phyloP scores from a whole-genome alignment of 2,797 vertebrate species.

The Harpagifer antarcticus region DNA sequence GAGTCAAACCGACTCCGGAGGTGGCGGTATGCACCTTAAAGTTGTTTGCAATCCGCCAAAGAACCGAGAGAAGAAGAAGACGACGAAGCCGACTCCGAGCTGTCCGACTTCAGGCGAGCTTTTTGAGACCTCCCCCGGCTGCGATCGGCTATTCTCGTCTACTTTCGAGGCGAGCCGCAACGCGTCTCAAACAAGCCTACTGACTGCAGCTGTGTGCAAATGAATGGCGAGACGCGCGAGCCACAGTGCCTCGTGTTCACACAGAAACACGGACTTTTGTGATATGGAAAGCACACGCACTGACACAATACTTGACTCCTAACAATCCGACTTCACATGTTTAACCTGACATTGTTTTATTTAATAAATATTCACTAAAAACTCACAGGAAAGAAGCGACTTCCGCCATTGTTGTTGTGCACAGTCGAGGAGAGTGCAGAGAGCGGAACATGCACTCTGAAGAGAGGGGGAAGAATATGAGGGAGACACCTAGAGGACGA shows the following conservation, averaged over 20 bases:
- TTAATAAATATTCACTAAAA: conserved; percentile 1
- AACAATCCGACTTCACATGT: neutral
- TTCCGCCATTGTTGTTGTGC: conserved; percentile 23
- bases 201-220: neutral
- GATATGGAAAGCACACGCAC: neutral
- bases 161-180: no score
- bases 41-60: no score
- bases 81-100: no score
- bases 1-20: no score
- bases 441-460: neutral
- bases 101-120: no score
- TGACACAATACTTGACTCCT: fast-evolving
- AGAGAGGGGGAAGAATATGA: neutral
- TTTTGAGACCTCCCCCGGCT: no score
- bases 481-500: conserved; percentile 69
- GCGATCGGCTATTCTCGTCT: no score
- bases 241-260: neutral
- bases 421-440: conserved; percentile 48
- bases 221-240: neutral
- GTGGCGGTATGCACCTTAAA: no score
- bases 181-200: no score
- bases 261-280: neutral
- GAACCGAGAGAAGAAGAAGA: no score
- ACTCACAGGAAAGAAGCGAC: conserved; percentile 50
- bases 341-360: fast-evolving